Percentiles rank a stretch among this genome's conserved stretches.
Conservation (phyloP, 2,888 invertebrate genomes). For the Nebria brevicollis region DNA sequence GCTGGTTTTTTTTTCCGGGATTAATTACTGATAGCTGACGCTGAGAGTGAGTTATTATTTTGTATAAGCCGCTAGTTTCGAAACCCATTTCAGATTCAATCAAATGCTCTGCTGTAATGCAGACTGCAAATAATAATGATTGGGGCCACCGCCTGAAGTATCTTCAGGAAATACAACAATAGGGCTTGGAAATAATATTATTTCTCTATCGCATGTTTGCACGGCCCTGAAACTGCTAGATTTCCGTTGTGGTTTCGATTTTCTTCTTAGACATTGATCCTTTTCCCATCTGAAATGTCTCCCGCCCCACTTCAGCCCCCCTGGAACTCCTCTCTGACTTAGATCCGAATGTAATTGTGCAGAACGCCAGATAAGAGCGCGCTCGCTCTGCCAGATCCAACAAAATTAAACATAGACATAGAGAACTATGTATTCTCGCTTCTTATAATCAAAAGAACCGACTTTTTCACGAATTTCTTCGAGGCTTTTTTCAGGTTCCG, state of each 20-base stretch:
- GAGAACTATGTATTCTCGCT: neutral
- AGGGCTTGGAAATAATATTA: neutral
- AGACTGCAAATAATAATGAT: neutral
- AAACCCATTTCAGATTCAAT: neutral
- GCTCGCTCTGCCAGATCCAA: neutral
- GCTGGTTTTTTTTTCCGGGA: neutral
- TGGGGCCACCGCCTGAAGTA: neutral
- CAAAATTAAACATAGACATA: neutral
- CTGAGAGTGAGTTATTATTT: neutral
- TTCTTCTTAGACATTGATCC: neutral
- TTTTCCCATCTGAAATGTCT: neutral
- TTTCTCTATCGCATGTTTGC: neutral
- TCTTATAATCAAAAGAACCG: neutral
- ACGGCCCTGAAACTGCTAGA: neutral
- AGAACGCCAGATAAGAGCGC: neutral
- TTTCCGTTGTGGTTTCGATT: neutral
- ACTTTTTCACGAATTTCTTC: neutral
- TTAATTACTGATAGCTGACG: neutral
- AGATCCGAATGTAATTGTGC: slow-evolving; percentile 1
- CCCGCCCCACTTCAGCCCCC: neutral
- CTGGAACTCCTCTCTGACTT: neutral
- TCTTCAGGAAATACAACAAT: neutral
- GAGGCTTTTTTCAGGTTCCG: neutral
- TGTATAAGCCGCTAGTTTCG: neutral
- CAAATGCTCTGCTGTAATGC: too few relatives aligned